Evolutionary conservation across 2,797 vertebrate genomes (phyloP).

Genomic region (Hozukius guyotensis): DNA sequence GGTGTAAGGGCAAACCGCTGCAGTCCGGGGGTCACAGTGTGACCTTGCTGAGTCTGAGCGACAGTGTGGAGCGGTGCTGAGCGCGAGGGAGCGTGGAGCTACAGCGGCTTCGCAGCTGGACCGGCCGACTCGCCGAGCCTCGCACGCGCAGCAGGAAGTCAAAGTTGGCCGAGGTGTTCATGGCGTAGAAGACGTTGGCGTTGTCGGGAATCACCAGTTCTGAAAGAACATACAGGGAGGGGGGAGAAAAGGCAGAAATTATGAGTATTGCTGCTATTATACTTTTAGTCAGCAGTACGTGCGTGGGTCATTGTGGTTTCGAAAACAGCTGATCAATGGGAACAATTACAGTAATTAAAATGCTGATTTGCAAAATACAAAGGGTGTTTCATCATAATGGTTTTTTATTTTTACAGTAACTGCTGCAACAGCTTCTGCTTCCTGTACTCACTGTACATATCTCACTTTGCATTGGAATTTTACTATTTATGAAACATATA

Average conservation of each 20-base stretch:
- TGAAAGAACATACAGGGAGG: conserved; percentile 57
- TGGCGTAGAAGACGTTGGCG: conserved; percentile 95
- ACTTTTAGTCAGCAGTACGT: not conserved
- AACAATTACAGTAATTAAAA: not conserved
- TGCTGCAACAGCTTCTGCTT: not conserved
- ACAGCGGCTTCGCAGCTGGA: conserved; percentile 85
- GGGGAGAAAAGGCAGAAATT: not conserved
- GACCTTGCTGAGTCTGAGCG: conserved; percentile 89
- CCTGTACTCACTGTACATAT: not conserved
- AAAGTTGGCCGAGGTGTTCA: conserved; percentile 93
- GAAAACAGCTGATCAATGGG: conserved; percentile 4
- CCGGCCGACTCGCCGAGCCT: conserved; percentile 68
- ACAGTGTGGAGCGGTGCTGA: conserved; percentile 85
- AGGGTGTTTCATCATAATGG: not conserved
- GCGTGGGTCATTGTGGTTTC: not conserved
- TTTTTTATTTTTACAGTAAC: not conserved
- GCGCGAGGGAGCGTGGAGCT: conserved; percentile 85
- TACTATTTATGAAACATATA: not conserved
- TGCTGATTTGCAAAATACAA: not conserved
- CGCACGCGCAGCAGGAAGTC: conserved; percentile 92
- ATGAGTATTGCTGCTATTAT: not conserved
- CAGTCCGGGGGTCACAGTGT: conserved; percentile 79
- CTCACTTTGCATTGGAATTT: not conserved
- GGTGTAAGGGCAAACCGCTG: conserved; percentile 17
- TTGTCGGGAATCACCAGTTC: conserved; percentile 92